A percentile compares a stretch with the other conserved stretches of the same genome.
These are phyloP conservation scores for Macaria liturata DNA, from an alignment of 2,888 invertebrate species.

Conservation along the genomic window DNA sequence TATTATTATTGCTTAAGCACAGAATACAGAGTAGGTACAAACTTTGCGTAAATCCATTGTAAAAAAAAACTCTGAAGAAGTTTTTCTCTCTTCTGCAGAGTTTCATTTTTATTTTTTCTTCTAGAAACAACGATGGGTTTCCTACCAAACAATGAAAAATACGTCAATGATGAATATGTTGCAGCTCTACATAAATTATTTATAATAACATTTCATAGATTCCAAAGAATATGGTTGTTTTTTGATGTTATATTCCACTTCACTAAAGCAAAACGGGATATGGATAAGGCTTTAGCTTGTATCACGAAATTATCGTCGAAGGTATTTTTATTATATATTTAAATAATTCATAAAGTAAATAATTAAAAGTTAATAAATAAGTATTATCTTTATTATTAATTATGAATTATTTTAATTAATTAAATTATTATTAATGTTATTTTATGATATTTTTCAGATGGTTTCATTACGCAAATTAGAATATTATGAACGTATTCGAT, in stretches of 20 bases:
- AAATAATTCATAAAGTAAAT: too few relatives aligned
- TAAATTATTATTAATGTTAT: too few relatives aligned
- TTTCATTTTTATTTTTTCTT: constrained; percentile 2
- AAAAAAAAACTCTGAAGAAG: too few relatives aligned
- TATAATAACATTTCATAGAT: constrained; percentile 13
- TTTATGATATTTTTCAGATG: constrained; percentile 27
- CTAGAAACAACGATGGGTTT: constrained; percentile 34
- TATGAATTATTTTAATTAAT: too few relatives aligned
- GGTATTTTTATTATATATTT: constrained; percentile 14
- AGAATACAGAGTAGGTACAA: too few relatives aligned
- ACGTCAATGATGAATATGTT: constrained; percentile 24
- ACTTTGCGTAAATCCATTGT: too few relatives aligned
- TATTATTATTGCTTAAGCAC: too few relatives aligned
- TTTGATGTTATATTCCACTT: constrained; percentile 29
- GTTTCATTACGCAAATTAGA: constrained; percentile 27
- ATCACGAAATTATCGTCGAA: constrained; percentile 19
- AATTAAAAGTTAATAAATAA: too few relatives aligned
- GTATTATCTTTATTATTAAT: too few relatives aligned
- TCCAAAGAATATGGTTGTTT: constrained; percentile 26
- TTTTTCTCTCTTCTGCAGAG: too few relatives aligned
- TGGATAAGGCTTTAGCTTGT: constrained; percentile 11
- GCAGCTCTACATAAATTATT: constrained; percentile 28
- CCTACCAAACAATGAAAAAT: constrained; percentile 12
- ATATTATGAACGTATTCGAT: constrained; percentile 19
- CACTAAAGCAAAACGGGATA: constrained; percentile 16